Conservation (phyloP, 2,797 vertebrate species). For the Darevskia mixta region DNA sequence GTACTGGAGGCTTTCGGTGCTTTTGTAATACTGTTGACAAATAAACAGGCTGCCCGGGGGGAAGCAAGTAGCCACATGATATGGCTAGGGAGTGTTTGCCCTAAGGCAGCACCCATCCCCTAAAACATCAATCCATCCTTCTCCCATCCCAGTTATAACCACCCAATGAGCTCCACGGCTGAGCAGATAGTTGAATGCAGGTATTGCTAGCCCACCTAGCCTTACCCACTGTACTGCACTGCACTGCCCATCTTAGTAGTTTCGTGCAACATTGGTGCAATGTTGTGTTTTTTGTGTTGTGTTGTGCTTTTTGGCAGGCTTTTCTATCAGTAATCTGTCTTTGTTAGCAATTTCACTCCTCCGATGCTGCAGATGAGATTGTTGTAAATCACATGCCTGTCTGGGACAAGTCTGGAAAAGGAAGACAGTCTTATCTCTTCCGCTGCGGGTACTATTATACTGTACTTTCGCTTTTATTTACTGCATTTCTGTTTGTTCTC, state of each 20-base stretch:
- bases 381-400: too few relatives aligned
- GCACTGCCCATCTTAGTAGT: neutral
- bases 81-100: neutral
- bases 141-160: neutral
- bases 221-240: neutral
- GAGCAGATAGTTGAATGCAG: neutral
- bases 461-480: too few relatives aligned
- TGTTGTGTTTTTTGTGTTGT: neutral
- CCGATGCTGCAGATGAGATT: too few relatives aligned
- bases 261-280: neutral
- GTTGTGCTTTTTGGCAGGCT: neutral
- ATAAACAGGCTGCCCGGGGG: too few relatives aligned
- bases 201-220: neutral
- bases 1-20: neutral
- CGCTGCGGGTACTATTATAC: too few relatives aligned
- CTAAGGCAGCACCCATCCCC: neutral
- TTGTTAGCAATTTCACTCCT: too few relatives aligned
- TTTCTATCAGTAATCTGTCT: neutral
- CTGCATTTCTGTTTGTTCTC: too few relatives aligned
- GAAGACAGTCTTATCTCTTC: too few relatives aligned
- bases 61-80: neutral
- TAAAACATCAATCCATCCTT: neutral
- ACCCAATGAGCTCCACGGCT: neutral
- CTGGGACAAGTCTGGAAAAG: too few relatives aligned
- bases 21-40: neutral